These are phyloP conservation scores for Natator depressus DNA, from an alignment of 2,113 vertebrate genomes.

Conservation along the genomic window DNA sequence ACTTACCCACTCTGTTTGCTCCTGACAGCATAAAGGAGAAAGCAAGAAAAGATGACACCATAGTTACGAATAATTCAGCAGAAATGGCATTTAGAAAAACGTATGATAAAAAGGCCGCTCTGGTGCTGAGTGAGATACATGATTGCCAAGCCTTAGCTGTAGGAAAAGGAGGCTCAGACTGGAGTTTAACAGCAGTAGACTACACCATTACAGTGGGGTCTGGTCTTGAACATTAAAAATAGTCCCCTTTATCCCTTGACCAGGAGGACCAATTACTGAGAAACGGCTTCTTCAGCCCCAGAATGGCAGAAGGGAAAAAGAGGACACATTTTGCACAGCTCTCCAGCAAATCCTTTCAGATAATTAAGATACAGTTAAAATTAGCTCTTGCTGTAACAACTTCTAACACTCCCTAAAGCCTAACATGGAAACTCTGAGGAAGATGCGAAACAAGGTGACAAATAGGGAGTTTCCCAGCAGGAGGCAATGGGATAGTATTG, in stretches of 20 bases:
- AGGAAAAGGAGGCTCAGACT: conserved; percentile 6
- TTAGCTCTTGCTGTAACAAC: neutral
- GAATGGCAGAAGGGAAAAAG: neutral
- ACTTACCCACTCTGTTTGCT: conserved; percentile 89
- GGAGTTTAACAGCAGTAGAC: neutral
- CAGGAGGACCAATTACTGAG: neutral
- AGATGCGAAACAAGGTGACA: neutral
- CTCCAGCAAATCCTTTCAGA: neutral
- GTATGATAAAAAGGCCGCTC: conserved; percentile 21
- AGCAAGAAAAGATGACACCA: conserved; percentile 61
- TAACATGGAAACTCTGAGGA: neutral
- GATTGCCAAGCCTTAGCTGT: conserved; percentile 36
- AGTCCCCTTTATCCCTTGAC: neutral
- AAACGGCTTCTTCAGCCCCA: neutral
- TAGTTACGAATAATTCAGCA: conserved; percentile 62
- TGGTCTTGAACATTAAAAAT: conserved; percentile 24
- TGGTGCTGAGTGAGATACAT: conserved; percentile 33
- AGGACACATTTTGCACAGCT: neutral
- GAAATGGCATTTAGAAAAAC: conserved; percentile 38
- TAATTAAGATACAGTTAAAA: neutral
- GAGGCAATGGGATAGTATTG: neutral
- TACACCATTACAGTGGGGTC: neutral
- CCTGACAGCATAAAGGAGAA: conserved; percentile 81
- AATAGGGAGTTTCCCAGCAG: neutral
- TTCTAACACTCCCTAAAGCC: neutral